Evolutionary conservation across 1,140 invertebrate genomes (phyloP).

Genomic region (Delia radicum): DNA sequence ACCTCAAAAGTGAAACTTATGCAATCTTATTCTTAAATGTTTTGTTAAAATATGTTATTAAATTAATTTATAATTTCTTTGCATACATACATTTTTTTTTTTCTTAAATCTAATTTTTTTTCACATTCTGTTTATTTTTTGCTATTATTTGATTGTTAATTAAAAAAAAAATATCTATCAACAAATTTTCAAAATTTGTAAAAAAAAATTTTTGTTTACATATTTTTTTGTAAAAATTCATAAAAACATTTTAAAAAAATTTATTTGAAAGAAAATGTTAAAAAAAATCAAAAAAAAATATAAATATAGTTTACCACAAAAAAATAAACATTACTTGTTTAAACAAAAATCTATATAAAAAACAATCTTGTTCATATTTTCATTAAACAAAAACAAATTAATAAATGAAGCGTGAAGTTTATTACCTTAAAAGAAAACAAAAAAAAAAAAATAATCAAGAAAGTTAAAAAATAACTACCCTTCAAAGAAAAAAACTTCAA

Average conservation of each 20-base stretch:
- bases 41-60: too few species aligned
- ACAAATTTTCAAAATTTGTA: constrained; percentile 15
- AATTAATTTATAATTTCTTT: too few species aligned
- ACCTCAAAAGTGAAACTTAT: too few species aligned
- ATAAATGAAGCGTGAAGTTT: constrained; percentile 7
- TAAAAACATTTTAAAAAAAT: not conserved
- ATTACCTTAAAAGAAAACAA: not conserved
- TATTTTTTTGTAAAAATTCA: not conserved
- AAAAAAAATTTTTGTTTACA: not conserved
- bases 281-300: not conserved
- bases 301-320: not conserved
- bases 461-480: not conserved
- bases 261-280: not conserved
- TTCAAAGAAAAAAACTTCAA: not conserved
- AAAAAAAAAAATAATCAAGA: not conserved
- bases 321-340: constrained; percentile 11
- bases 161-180: constrained; percentile 3
- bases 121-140: constrained; percentile 14
- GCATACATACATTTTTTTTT: too few species aligned
- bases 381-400: not conserved
- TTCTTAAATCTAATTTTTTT: constrained; percentile 22
- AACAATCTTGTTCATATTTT: constrained; percentile 1
- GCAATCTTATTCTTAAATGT: too few species aligned
- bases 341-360: not conserved
- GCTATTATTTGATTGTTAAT: constrained; percentile 25